Evolutionary conservation across 2,888 invertebrate species (phyloP).

Genomic region (Thelaira solivaga): DNA sequence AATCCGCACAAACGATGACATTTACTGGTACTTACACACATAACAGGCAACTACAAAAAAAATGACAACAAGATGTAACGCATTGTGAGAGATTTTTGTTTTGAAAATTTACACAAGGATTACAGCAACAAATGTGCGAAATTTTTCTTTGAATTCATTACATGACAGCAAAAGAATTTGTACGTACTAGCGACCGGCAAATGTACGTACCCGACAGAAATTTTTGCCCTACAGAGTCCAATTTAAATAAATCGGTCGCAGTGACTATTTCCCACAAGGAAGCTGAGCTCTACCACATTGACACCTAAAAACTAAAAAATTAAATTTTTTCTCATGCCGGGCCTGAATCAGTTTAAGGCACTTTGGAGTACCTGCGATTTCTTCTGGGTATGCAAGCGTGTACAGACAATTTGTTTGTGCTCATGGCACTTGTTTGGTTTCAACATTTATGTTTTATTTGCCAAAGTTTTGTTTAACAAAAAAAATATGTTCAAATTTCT

Average conservation of each 20-base stretch:
- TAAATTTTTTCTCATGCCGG: too few relatives aligned
- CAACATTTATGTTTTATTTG: slow-evolving; percentile 70
- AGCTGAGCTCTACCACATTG: too few relatives aligned
- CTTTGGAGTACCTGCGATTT: too few relatives aligned
- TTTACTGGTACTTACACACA: not conserved
- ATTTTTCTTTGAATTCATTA: slow-evolving; percentile 41
- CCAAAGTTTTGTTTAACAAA: slow-evolving; percentile 71
- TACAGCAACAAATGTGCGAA: slow-evolving; percentile 71
- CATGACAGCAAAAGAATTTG: slow-evolving; percentile 23
- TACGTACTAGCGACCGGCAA: slow-evolving; percentile 7
- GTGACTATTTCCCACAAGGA: too few relatives aligned
- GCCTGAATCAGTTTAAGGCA: too few relatives aligned
- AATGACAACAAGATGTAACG: slow-evolving; percentile 38
- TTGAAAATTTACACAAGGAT: slow-evolving; percentile 53
- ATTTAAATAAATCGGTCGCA: too few relatives aligned
- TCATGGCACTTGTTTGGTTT: not conserved
- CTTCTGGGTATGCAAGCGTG: too few relatives aligned
- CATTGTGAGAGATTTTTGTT: slow-evolving; percentile 2
- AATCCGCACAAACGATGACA: too few relatives aligned
- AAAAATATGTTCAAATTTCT: slow-evolving; percentile 74
- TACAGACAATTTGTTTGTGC: too few relatives aligned
- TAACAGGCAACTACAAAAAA: not conserved
- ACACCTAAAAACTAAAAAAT: too few relatives aligned
- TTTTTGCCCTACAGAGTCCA: too few relatives aligned
- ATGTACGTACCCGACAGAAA: too few relatives aligned